These are phyloP conservation scores for Argyrosomus japonicus DNA, from an alignment of 2,113 vertebrate genomes.

Conservation along the genomic window DNA sequence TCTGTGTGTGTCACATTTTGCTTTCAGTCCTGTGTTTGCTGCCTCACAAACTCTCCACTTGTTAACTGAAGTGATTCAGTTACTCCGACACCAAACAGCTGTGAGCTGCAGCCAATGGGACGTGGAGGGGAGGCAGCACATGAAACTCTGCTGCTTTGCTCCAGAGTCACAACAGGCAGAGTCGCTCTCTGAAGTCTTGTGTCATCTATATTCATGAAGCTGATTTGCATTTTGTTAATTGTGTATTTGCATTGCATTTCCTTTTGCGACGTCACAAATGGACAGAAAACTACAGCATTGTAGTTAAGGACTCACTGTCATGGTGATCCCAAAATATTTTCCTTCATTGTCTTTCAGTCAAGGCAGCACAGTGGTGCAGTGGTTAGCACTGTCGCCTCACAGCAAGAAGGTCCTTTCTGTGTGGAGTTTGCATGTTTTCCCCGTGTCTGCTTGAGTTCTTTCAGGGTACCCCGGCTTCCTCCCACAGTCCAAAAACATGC, in stretches of 20 bases:
- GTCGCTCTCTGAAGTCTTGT: background rate
- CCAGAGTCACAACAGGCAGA: background rate
- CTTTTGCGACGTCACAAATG: background rate
- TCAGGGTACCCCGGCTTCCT: no score
- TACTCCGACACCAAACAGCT: background rate
- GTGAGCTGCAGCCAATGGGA: conserved; percentile 1
- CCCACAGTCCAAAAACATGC: no score
- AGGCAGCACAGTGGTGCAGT: no score
- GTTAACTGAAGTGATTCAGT: conserved; percentile 2
- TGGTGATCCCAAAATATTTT: background rate
- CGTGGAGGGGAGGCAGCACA: conserved; percentile 10
- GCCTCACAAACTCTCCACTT: conserved; percentile 9
- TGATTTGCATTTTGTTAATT: no score
- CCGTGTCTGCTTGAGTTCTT: no score
- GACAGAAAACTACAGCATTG: background rate
- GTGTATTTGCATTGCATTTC: no score
- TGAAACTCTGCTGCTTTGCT: background rate
- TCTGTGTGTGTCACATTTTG: background rate
- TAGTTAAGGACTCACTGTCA: background rate
- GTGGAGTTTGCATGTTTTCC: no score
- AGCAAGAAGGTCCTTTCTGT: no score
- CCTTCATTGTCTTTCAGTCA: background rate
- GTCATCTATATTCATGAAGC: no score
- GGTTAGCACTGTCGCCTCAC: no score
- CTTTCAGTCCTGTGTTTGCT: background rate